These are phyloP conservation scores for Anoncus sp. DNA, from an alignment of 2,888 invertebrate species.

Conservation along the genomic window DNA sequence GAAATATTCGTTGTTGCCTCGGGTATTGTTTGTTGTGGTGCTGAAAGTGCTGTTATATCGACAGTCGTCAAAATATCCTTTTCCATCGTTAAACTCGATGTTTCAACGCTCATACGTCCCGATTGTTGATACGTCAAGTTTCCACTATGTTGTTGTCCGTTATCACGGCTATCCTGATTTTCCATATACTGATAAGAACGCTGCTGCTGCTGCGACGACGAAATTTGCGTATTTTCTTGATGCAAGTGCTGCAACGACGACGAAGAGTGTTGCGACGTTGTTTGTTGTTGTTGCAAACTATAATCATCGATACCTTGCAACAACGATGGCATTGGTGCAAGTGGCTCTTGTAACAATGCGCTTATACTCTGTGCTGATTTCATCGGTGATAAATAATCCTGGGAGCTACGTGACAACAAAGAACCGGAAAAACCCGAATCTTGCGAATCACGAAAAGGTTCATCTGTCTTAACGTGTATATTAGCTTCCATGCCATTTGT, in stretches of 20 bases:
- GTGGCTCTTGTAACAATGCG: constrained; percentile 79
- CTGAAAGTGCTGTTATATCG: constrained; percentile 75
- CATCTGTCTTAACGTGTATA: constrained; percentile 46
- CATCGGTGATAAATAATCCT: constrained; percentile 76
- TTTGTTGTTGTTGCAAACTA: too few species aligned
- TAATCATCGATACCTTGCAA: constrained; percentile 78
- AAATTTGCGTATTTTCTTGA: background rate
- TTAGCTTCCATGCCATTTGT: constrained; percentile 73
- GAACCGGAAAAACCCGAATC: constrained; percentile 48
- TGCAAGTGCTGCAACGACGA: constrained; percentile 60
- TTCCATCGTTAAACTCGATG: constrained; percentile 23
- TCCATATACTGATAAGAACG: constrained; percentile 30
- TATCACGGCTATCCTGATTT: background rate
- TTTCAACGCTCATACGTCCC: constrained; percentile 2
- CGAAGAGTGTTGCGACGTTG: too few species aligned
- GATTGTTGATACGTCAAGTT: constrained; percentile 11
- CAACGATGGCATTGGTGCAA: constrained; percentile 78
- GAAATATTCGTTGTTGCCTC: constrained; percentile 59
- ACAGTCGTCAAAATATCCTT: constrained; percentile 74
- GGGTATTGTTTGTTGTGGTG: constrained; percentile 66
- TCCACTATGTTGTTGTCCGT: background rate
- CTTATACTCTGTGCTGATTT: constrained; percentile 79
- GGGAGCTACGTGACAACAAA: constrained; percentile 54
- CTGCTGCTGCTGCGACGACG: constrained; percentile 55
- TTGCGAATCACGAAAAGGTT: constrained; percentile 24